phyloP scores from a whole-genome alignment of 2,888 invertebrate species.

The Epinotia brunnichana region DNA sequence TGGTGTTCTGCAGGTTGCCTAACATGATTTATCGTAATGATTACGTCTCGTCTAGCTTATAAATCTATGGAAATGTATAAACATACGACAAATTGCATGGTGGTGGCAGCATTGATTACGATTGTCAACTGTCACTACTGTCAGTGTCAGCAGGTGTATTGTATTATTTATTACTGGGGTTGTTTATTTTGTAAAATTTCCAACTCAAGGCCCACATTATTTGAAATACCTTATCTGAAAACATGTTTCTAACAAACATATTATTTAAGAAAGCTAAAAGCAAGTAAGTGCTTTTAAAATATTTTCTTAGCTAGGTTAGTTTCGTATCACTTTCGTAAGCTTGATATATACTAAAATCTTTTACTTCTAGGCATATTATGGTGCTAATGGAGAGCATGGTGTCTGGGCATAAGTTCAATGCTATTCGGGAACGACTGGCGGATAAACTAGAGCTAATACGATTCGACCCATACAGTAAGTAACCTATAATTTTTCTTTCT shows the following conservation, averaged over 20 bases:
- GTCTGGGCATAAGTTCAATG: conserved; percentile 88
- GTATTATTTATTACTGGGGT: neutral
- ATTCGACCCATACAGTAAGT: conserved; percentile 92
- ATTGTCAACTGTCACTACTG: neutral
- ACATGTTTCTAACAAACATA: conserved; percentile 88
- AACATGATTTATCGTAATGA: neutral
- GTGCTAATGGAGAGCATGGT: conserved; percentile 91
- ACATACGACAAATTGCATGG: neutral
- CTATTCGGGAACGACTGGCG: conserved; percentile 87
- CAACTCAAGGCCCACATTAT: neutral
- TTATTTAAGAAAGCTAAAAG: conserved; percentile 89
- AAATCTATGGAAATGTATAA: conserved; percentile 1
- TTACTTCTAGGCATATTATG: conserved; percentile 87
- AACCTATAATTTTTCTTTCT: conserved; percentile 26
- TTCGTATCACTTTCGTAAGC: neutral
- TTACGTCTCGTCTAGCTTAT: neutral
- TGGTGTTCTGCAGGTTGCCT: conserved; percentile 18
- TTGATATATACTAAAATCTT: neutral
- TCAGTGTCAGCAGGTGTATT: conserved; percentile 21
- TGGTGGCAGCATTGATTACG: conserved; percentile 12
- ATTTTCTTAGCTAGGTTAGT: neutral
- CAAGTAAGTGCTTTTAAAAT: conserved; percentile 85
- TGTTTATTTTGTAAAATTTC: conserved; percentile 3
- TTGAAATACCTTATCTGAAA: conserved; percentile 29
- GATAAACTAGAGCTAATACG: conserved; percentile 90